Percentiles rank a stretch among this genome's conserved stretches.
Evolutionary conservation across 2,888 invertebrate genomes (phyloP).

Genomic region (Phortica okadai): DNA sequence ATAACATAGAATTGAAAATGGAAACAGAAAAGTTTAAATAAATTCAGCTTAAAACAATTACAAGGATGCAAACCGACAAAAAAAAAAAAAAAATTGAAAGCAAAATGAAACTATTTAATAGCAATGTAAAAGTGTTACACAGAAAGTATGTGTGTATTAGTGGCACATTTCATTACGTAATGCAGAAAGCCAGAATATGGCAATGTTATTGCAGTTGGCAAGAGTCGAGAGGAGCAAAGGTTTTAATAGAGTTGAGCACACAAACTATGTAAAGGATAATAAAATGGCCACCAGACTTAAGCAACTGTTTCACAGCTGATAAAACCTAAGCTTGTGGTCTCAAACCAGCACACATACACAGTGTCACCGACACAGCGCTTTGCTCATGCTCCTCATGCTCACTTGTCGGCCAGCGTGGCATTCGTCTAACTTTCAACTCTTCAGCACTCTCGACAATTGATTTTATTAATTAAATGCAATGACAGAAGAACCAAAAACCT

Average conservation of each 20-base stretch:
- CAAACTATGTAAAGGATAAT: background rate
- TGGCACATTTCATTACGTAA: background rate
- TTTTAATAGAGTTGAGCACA: background rate
- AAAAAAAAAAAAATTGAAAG: constrained; percentile 26
- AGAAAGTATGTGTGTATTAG: background rate
- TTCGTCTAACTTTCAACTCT: constrained; percentile 13
- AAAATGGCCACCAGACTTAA: constrained; percentile 1
- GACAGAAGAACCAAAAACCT: background rate
- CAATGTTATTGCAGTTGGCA: background rate
- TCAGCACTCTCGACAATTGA: constrained; percentile 25
- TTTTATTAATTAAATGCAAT: constrained; percentile 34
- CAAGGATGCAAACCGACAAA: constrained; percentile 53
- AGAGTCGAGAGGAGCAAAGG: background rate
- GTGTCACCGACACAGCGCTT: background rate
- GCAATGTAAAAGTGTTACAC: background rate
- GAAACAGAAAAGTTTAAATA: constrained; percentile 56
- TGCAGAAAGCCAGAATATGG: background rate
- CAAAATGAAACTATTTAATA: background rate
- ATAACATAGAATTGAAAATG: background rate
- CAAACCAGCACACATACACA: background rate
- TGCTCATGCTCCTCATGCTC: background rate
- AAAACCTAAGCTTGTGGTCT: constrained; percentile 16
- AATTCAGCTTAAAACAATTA: constrained; percentile 68
- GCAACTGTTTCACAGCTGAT: constrained; percentile 17
- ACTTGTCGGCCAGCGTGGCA: background rate